phyloP scores from a whole-genome alignment of 2,888 invertebrate genomes.

The Limenitis arthemis region DNA sequence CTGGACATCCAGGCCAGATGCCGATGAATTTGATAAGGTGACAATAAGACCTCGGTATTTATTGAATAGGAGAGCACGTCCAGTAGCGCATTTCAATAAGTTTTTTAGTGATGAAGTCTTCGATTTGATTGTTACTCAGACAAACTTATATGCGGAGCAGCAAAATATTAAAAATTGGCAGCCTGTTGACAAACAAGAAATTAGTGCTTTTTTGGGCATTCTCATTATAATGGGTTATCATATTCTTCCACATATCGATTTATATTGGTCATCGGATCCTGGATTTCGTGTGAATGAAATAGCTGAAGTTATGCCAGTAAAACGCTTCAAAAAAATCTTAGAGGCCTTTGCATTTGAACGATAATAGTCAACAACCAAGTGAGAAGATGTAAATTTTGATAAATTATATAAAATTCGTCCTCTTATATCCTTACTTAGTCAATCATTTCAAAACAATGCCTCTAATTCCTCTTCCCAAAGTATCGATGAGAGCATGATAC shows the following conservation, averaged over 20 bases:
- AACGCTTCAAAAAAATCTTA: slow-evolving; percentile 28
- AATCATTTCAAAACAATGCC: slow-evolving; percentile 1
- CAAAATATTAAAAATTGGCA: slow-evolving; percentile 20
- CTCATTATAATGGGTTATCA: slow-evolving; percentile 27
- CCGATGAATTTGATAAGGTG: too few species aligned
- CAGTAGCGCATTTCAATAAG: slow-evolving; percentile 16
- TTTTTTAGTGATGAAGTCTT: slow-evolving; percentile 21
- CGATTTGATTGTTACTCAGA: slow-evolving; percentile 21
- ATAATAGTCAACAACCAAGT: slow-evolving; percentile 24
- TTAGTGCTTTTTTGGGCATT: slow-evolving; percentile 27
- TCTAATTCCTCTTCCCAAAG: slow-evolving; percentile 2
- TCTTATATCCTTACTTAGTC: too few species aligned
- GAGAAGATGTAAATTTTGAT: slow-evolving; percentile 17
- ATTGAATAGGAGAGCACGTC: too few species aligned
- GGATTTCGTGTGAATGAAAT: slow-evolving; percentile 25
- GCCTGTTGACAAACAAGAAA: slow-evolving; percentile 23
- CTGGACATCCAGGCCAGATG: slow-evolving; percentile 20
- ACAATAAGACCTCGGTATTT: too few species aligned
- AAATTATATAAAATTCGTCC: too few species aligned
- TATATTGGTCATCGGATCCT: slow-evolving; percentile 30
- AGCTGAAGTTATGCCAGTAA: slow-evolving; percentile 26
- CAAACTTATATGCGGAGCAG: slow-evolving; percentile 23
- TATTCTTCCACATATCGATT: slow-evolving; percentile 24
- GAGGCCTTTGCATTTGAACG: slow-evolving; percentile 27
- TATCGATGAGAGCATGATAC: slow-evolving; percentile 10